Percentiles rank a stretch among this genome's conserved stretches.
Evolutionary conservation across 2,888 invertebrate species (phyloP).

Genomic region (Microctonus hyperodae): DNA sequence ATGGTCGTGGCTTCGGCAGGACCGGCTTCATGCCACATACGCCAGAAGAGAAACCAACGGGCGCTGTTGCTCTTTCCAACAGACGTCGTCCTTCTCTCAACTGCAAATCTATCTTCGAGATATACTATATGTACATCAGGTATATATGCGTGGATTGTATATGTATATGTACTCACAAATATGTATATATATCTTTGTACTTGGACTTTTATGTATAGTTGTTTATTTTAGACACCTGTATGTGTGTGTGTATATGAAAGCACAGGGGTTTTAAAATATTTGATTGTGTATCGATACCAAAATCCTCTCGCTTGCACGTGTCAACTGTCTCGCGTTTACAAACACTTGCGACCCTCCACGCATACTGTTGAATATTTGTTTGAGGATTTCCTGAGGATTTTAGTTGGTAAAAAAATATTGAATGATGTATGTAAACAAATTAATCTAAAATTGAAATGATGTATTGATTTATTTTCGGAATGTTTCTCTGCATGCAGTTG

Average conservation of each 20-base stretch:
- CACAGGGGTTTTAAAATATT: constrained; percentile 7
- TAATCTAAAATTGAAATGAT: too few relatives aligned
- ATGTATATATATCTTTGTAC: neutral
- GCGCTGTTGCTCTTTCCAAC: constrained; percentile 16
- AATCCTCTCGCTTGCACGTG: constrained; percentile 24
- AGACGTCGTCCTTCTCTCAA: constrained; percentile 42
- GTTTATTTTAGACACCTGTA: neutral
- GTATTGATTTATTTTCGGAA: too few relatives aligned
- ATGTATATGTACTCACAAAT: neutral
- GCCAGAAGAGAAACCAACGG: constrained; percentile 18
- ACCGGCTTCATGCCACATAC: constrained; percentile 33
- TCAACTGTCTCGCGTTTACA: constrained; percentile 12
- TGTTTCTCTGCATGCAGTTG: too few relatives aligned
- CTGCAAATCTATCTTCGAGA: constrained; percentile 55
- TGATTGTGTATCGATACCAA: constrained; percentile 17
- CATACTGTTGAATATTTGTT: too few relatives aligned
- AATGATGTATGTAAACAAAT: too few relatives aligned
- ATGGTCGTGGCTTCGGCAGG: constrained; percentile 52
- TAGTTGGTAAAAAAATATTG: too few relatives aligned
- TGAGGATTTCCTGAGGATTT: too few relatives aligned
- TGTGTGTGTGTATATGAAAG: neutral
- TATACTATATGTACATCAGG: neutral
- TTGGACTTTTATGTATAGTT: neutral
- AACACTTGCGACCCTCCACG: neutral
- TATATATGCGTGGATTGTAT: neutral